Evolutionary conservation across 2,888 invertebrate genomes (phyloP), one percentile per base, ranked within the genome.

Genomic region (Furcula furcula): DNA sequence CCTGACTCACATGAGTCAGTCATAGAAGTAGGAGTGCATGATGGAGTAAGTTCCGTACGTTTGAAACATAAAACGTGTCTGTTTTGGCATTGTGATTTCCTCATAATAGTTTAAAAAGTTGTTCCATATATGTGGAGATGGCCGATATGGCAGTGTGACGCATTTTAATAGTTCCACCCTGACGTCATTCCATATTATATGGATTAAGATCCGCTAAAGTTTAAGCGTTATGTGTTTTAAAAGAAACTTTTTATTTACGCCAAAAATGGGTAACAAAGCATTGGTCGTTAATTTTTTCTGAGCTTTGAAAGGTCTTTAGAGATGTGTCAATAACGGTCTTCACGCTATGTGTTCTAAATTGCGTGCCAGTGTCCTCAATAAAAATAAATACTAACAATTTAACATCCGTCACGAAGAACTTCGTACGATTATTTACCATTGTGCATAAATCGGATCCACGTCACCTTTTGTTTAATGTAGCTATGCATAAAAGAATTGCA

Each of bases 401-500:
- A 12, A 12, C 12, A 23, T 13, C 23, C 12, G 23, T 13, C 11
- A 23, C 11, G 9, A 23, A 23, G 10, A 10, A 11, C 22, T 5
- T 11, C 11, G 12, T 1, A 10, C 21, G 6, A 21, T 10, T 1
- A 10, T 21, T 11, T 23, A 5, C 10, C 22, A 23, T 23, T 23
- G 23, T 12, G 12, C 13, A 22, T 22, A 23, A 23, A 23, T 3
- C 7, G 10, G 7, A 23, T 23, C 7, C 23, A 15, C 9, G n/a
- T 27, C 1, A 7, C 1, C 7, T 7, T 7, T 1, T 14, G 28
- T 16, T 30, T 36, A 41, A 41, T 49, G 37, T 29, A 19, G 26
- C 10, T 47, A 50, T 50, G 36, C 39, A 40, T 48, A 39, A 39
- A 30, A 18, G 32, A 40, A 34, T 31, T 34, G 52, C 50, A 45